Conservation (phyloP, 2,113 vertebrate genomes). For the Syngnathus typhle region DNA sequence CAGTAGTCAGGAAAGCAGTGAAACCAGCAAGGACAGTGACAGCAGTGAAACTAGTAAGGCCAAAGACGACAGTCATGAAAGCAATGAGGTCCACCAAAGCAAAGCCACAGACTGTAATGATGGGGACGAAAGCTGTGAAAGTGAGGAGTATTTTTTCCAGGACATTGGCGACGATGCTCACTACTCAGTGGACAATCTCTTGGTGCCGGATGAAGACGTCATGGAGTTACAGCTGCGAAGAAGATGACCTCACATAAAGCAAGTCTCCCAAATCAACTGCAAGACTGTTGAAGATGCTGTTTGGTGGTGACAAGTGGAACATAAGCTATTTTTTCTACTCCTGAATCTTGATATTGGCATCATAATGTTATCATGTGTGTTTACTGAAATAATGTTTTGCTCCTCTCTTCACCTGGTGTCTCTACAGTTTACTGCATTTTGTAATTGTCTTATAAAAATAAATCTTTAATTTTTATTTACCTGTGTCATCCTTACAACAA, state of each 20-base stretch:
- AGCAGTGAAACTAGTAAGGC: neutral
- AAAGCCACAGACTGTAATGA: conserved; percentile 42
- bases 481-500: neutral
- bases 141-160: conserved; percentile 59
- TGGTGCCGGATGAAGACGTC: conserved; percentile 55
- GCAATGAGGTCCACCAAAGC: conserved; percentile 22
- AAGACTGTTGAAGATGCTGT: conserved; percentile 13
- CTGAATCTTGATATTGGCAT: conserved; percentile 31
- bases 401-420: neutral
- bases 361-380: conserved; percentile 14
- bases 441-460: conserved; percentile 4
- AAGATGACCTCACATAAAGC: conserved; percentile 35
- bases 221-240: conserved; percentile 53
- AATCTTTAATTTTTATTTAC: neutral
- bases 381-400: neutral
- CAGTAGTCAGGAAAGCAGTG: neutral
- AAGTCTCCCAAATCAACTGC: conserved; percentile 21
- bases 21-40: neutral
- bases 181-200: conserved; percentile 42
- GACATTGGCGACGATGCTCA: conserved; percentile 60
- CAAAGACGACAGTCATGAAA: conserved; percentile 26
- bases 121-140: conserved; percentile 57
- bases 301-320: conserved; percentile 18
- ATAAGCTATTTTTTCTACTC: conserved; percentile 17
- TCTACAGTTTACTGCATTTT: neutral